These are phyloP conservation scores for Drosophila lowei DNA, from an alignment of 1,140 invertebrate species.

Conservation along the genomic window DNA sequence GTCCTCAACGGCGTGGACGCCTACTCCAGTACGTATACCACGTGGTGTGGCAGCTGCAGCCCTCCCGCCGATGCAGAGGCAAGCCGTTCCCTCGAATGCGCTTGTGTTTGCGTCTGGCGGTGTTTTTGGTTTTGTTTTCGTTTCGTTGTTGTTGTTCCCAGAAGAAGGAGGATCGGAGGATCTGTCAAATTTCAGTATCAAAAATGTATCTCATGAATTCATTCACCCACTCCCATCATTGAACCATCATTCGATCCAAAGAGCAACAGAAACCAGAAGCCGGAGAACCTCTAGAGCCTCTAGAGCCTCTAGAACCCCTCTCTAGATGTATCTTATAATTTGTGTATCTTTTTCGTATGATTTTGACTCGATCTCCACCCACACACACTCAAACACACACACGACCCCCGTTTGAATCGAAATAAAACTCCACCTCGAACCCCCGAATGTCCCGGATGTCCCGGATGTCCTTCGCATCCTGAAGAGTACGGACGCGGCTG, in stretches of 20 bases:
- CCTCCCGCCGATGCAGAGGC: background rate
- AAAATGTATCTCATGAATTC: constrained; percentile 34
- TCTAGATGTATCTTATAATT: constrained; percentile 3
- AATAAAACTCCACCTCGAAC: background rate
- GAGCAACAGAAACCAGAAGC: background rate
- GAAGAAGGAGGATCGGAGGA: constrained; percentile 10
- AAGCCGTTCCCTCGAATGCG: background rate
- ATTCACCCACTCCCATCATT: constrained; percentile 47
- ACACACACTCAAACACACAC: background rate
- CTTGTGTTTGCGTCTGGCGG: background rate
- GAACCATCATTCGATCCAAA: constrained; percentile 17
- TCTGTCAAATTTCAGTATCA: background rate
- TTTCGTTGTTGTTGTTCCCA: background rate
- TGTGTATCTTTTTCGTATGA: constrained; percentile 20
- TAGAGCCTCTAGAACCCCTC: constrained; percentile 24
- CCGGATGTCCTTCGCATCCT: constrained; percentile 10
- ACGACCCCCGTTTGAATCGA: background rate
- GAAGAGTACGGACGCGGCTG: constrained; percentile 90
- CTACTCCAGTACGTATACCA: constrained; percentile 79
- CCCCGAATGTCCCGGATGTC: background rate
- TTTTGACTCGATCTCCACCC: constrained; percentile 15
- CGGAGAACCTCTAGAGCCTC: background rate
- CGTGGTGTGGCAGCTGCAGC: constrained; percentile 22
- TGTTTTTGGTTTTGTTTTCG: background rate
- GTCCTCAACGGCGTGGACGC: constrained; percentile 64